These are phyloP conservation scores for Tiliacea aurago DNA, from an alignment of 2,888 invertebrate genomes.

Conservation along the genomic window DNA sequence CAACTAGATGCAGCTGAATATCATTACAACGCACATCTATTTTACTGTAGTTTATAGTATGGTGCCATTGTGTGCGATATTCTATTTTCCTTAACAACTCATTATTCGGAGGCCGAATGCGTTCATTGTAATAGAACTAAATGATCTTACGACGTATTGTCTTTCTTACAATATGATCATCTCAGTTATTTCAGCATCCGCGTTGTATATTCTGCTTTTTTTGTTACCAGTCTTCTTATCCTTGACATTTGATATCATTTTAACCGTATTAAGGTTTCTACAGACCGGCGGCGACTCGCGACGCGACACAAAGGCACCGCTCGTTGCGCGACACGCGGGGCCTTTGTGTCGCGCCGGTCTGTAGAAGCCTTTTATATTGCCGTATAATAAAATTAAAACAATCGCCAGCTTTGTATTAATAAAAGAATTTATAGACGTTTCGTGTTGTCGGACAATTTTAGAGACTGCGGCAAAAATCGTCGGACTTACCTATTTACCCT, in stretches of 20 bases:
- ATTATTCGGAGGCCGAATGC: constrained; percentile 34
- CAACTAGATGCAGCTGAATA: constrained; percentile 36
- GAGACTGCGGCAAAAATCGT: constrained; percentile 31
- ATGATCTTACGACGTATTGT: constrained; percentile 10
- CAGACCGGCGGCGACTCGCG: too few species aligned
- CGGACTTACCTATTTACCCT: not conserved
- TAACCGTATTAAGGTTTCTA: too few species aligned
- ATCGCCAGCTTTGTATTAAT: constrained; percentile 17
- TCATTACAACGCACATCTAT: constrained; percentile 8
- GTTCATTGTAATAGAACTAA: constrained; percentile 21
- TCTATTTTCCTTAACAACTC: constrained; percentile 41
- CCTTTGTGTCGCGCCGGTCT: too few species aligned
- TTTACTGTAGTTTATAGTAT: not conserved
- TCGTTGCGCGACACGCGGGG: too few species aligned
- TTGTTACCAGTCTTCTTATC: constrained; percentile 38
- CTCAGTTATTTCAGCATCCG: constrained; percentile 3
- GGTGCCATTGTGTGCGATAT: constrained; percentile 18
- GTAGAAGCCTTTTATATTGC: too few species aligned
- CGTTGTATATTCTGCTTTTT: constrained; percentile 19
- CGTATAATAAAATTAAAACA: constrained; percentile 50
- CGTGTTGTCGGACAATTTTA: constrained; percentile 34
- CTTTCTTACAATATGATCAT: constrained; percentile 16
- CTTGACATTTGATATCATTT: constrained; percentile 67
- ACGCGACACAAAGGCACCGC: too few species aligned
- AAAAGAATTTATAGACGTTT: constrained; percentile 44